phyloP scores from a whole-genome alignment of 1,140 invertebrate genomes.

The Diplogasteroides magnus region DNA sequence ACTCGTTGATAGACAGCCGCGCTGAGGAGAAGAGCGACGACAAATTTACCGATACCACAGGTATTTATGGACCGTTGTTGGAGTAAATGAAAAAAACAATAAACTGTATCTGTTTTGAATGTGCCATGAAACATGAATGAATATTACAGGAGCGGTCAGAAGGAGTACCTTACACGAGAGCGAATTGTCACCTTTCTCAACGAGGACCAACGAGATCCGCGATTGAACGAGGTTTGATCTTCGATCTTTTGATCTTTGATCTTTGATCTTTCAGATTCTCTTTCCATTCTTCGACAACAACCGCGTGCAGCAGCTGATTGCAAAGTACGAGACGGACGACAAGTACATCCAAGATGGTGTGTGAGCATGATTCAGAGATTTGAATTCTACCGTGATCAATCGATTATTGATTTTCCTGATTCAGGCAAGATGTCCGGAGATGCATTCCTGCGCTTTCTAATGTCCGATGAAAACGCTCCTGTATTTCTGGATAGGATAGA shows the following conservation, averaged over 20 bases:
- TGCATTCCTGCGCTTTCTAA: conserved; percentile 89
- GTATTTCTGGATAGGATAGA: conserved; percentile 93
- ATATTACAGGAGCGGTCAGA: conserved; percentile 53
- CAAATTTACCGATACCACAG: too few species aligned
- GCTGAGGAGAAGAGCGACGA: too few species aligned
- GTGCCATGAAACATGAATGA: background rate
- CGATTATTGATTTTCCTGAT: background rate
- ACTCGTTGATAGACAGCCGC: too few species aligned
- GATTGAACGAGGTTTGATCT: conserved; percentile 84
- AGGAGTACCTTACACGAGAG: conserved; percentile 59
- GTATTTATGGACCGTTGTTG: too few species aligned
- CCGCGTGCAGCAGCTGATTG: conserved; percentile 83
- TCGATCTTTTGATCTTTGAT: too few species aligned
- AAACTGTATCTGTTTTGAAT: too few species aligned
- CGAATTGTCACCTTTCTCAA: conserved; percentile 92
- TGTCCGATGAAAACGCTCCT: conserved; percentile 98
- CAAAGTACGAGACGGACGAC: conserved; percentile 82
- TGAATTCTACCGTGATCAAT: background rate
- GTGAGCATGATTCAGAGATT: conserved; percentile 37
- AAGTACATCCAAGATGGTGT: conserved; percentile 72
- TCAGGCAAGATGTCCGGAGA: conserved; percentile 74
- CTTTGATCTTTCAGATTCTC: conserved; percentile 65
- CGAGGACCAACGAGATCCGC: conserved; percentile 88
- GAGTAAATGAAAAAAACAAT: too few species aligned
- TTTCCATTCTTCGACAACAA: conserved; percentile 95